phyloP scores from a whole-genome alignment of 1,140 invertebrate genomes.

The Bacillus rossius region DNA sequence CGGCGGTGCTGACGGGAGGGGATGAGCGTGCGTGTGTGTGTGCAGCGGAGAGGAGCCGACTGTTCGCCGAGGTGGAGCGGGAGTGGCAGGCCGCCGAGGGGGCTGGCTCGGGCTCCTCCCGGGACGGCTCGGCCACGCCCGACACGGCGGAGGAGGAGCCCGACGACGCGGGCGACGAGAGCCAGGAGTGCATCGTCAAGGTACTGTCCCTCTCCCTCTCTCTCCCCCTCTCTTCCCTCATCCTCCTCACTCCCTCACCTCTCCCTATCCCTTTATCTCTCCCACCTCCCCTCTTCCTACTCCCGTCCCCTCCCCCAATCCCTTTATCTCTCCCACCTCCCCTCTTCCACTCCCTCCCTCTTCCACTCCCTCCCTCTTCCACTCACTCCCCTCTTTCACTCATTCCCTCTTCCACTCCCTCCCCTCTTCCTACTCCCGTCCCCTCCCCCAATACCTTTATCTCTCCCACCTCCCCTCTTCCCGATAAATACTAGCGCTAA shows the following conservation, averaged over 20 bases:
- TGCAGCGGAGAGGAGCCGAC: slow-evolving; percentile 62
- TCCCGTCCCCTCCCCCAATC: background rate
- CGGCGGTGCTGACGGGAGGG: too few species aligned
- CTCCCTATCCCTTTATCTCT: too few species aligned
- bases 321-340: background rate
- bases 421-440: background rate
- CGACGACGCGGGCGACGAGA: slow-evolving; percentile 52
- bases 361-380: background rate
- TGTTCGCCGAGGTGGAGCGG: slow-evolving; percentile 68
- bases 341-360: background rate
- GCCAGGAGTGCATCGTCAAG: slow-evolving; percentile 76
- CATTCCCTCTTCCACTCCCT: background rate
- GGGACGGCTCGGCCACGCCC: slow-evolving; percentile 34
- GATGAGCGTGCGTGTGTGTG: slow-evolving; percentile 19
- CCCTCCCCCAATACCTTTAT: background rate
- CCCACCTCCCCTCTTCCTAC: background rate
- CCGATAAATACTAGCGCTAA: too few species aligned
- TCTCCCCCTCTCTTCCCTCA: too few species aligned
- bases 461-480: background rate
- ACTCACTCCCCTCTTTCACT: background rate
- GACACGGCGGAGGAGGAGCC: slow-evolving; percentile 52
- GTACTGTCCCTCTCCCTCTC: slow-evolving; percentile 36
- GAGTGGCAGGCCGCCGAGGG: slow-evolving; percentile 63
- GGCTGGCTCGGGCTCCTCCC: slow-evolving; percentile 27
- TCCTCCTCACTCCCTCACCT: too few species aligned